Evolutionary conservation across 2,797 vertebrate genomes (phyloP).

Genomic region (Danio albolineatus): DNA sequence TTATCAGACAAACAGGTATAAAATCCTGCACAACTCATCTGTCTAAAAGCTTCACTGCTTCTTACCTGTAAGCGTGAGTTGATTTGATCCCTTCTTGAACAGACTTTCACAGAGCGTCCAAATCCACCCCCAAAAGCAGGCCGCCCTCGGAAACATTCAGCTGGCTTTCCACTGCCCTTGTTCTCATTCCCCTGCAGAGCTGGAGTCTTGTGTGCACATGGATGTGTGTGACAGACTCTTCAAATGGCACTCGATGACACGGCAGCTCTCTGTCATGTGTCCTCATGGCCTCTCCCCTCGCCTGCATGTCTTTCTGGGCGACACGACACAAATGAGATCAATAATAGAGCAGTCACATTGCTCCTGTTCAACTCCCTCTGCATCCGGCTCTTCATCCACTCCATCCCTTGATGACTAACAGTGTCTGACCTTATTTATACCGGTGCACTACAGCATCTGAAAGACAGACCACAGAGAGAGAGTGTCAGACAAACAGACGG

Average conservation of each 20-base stretch:
- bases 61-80: neutral
- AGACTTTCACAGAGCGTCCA: conserved; percentile 24
- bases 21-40: neutral
- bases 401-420: neutral
- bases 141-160: neutral
- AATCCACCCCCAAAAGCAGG: conserved; percentile 2
- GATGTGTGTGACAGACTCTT: conserved; percentile 16
- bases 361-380: conserved; percentile 29
- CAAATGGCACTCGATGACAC: conserved; percentile 42
- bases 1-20: neutral
- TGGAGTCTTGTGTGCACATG: neutral
- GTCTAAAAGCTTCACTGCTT: conserved; percentile 10
- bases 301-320: conserved; percentile 59
- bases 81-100: conserved; percentile 23
- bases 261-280: conserved; percentile 44
- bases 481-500: neutral
- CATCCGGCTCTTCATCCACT: conserved; percentile 15
- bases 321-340: conserved; percentile 52
- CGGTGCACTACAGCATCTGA: neutral
- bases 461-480: neutral
- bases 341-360: conserved; percentile 57
- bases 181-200: neutral
- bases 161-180: conserved; percentile 1
- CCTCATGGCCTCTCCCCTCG: conserved; percentile 56
- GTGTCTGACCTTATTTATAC: conserved; percentile 19